Conservation (phyloP, 64 coral and sea anemone genomes). For the Platygyra sinensis region DNA sequence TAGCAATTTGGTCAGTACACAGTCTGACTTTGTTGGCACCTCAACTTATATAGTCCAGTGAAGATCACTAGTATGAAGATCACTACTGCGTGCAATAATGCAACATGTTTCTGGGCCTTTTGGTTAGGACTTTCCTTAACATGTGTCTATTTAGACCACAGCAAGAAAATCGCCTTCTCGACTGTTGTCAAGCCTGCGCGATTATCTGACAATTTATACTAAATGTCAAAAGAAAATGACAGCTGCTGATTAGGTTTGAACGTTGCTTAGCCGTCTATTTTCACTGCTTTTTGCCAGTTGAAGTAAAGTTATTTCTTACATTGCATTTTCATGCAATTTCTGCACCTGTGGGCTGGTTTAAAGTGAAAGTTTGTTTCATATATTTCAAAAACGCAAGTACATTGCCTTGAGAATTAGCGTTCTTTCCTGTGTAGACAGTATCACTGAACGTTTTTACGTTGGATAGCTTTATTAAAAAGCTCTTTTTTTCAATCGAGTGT, state of each 20-base stretch:
- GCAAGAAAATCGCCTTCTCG: slow-evolving; percentile 18
- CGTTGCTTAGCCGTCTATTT: slow-evolving; percentile 8
- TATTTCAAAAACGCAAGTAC: not conserved
- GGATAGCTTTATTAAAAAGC: not conserved
- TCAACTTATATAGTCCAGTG: not conserved
- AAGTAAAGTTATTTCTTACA: not conserved
- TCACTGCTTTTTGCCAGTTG: not conserved
- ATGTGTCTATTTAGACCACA: slow-evolving; percentile 6
- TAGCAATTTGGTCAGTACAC: slow-evolving; percentile 11
- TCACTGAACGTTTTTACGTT: too few species aligned
- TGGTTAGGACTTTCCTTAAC: not conserved
- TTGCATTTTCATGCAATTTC: slow-evolving; percentile 18
- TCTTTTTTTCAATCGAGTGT: not conserved
- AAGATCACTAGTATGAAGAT: not conserved
- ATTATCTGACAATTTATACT: slow-evolving; percentile 2
- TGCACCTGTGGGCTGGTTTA: slow-evolving; percentile 7
- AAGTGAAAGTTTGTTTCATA: not conserved
- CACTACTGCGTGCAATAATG: slow-evolving; percentile 4
- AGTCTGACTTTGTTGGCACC: slow-evolving; percentile 3
- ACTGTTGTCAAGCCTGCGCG: slow-evolving; percentile 1
- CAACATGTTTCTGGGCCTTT: slow-evolving; percentile 16
- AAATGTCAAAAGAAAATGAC: not conserved
- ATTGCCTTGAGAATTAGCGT: not conserved
- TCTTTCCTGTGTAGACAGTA: too few species aligned
- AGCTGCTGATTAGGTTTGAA: too few species aligned